Evolutionary conservation across 2,888 invertebrate species (phyloP), one percentile per base, ranked within the genome.

Genomic region (Acanthosoma haemorrhoidale): DNA sequence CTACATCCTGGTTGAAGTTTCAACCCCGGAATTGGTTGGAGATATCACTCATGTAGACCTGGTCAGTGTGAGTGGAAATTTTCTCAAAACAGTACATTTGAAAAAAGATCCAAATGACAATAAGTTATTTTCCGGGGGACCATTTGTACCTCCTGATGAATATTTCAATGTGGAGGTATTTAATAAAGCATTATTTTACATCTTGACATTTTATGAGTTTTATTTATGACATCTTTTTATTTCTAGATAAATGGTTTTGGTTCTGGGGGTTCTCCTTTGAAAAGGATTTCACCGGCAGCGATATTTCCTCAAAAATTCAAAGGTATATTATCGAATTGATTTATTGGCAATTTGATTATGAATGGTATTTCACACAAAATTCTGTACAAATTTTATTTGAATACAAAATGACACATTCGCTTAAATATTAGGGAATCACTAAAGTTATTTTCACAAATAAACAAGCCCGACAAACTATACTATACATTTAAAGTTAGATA

Each of bases 81-180:
- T 73, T 11, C 43, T 75, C 18, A 69, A 76, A 74, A 31, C 78
- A 29, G 66, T 77, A 29, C 73, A 74, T 5, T 71, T 78, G 25
- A 38, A 63, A 13, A 73, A 70, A 15, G 57, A 76, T 6, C 25
- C 18, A 4, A 60, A 68, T n/a, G 73, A 78, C 11, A 70, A 74
- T 58, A 84, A 38, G n/a, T n/a, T 63, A 21, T 0, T 87, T 88
- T 75, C 15, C 3, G 83, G 85, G 0, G 82, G 84, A 1, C 82
- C 85, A 0, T 87, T 89, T 75, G 77, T 85, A 58, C 87, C 88
- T 2, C 89, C 89, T 0, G 81, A 85, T 25, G 84, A 84, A 3
- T 84, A 85, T 75, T 89, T 88, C 79, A 87, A 88, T 78, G 81
- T 89, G 51, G 84, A 84, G 78, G 87, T 88, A 76, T 81, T 82